Evolutionary conservation across 2,888 invertebrate species (phyloP).

Genomic region (Plebejus argus): DNA sequence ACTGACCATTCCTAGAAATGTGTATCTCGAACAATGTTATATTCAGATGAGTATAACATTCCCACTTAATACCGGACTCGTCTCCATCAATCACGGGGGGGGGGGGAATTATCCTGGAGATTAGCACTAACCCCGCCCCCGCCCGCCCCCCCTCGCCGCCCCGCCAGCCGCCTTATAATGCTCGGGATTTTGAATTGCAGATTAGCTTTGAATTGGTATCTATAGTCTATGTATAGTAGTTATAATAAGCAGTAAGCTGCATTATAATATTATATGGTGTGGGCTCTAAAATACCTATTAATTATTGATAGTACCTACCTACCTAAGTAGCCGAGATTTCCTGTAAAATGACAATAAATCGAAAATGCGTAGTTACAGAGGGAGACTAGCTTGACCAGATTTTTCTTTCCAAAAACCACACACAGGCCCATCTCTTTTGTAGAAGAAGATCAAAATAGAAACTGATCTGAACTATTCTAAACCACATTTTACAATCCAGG

Average conservation of each 20-base stretch:
- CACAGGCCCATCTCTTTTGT: no score
- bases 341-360: no score
- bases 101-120: conserved; percentile 65
- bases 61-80: conserved; percentile 51
- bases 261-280: not conserved
- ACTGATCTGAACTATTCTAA: not conserved
- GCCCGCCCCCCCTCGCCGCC: not conserved
- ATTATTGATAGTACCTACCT: no score
- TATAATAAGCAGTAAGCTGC: not conserved
- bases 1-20: not conserved
- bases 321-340: no score
- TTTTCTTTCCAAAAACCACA: no score
- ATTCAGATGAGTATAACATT: conserved; percentile 37
- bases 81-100: conserved; percentile 63
- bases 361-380: no score
- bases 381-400: no score
- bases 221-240: not conserved
- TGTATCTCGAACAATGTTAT: conserved; percentile 23
- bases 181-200: conserved; percentile 26
- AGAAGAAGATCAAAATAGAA: not conserved
- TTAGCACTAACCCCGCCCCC: conserved; percentile 46
- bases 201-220: not conserved
- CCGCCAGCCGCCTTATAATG: conserved; percentile 3
- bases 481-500: not conserved
- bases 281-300: no score